Evolutionary conservation across 2,888 invertebrate genomes (phyloP).

Genomic region (Drosophila nigritarsus): DNA sequence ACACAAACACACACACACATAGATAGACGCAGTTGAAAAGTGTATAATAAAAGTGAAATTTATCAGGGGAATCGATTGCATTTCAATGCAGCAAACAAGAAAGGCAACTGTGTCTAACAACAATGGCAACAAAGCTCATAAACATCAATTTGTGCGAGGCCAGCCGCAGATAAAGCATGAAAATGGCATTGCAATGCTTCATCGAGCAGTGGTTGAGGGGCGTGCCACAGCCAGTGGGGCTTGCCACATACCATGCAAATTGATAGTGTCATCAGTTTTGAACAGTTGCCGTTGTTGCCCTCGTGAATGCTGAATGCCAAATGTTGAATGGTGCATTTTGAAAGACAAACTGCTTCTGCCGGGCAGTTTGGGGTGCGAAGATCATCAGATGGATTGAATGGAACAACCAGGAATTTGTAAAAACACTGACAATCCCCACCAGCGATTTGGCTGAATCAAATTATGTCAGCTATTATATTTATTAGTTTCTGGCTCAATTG

Average conservation of each 20-base stretch:
- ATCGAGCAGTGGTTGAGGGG: constrained; percentile 13
- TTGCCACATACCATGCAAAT: constrained; percentile 45
- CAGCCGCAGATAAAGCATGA: constrained; percentile 70
- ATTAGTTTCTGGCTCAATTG: background rate
- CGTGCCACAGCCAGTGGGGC: background rate
- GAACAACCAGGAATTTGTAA: constrained; percentile 39
- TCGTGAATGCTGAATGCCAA: constrained; percentile 10
- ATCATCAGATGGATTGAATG: constrained; percentile 9
- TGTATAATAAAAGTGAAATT: constrained; percentile 67
- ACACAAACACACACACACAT: constrained; percentile 30
- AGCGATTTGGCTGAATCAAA: background rate
- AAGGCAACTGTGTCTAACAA: constrained; percentile 6
- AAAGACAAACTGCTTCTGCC: constrained; percentile 8
- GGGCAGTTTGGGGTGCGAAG: background rate
- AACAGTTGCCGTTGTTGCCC: constrained; percentile 52
- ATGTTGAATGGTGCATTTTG: constrained; percentile 12
- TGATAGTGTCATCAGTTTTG: constrained; percentile 77
- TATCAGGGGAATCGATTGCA: constrained; percentile 73
- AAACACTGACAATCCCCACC: constrained; percentile 2
- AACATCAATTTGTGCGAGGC: constrained; percentile 66
- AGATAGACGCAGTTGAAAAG: constrained; percentile 6
- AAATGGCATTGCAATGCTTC: constrained; percentile 69
- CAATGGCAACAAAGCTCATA: constrained; percentile 14
- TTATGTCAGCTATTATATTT: background rate
- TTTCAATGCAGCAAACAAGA: constrained; percentile 43